A percentile compares a stretch with the other conserved stretches of the same genome.
Conservation (phyloP, 2,797 vertebrate species). For the Ambastaia sidthimunki region DNA sequence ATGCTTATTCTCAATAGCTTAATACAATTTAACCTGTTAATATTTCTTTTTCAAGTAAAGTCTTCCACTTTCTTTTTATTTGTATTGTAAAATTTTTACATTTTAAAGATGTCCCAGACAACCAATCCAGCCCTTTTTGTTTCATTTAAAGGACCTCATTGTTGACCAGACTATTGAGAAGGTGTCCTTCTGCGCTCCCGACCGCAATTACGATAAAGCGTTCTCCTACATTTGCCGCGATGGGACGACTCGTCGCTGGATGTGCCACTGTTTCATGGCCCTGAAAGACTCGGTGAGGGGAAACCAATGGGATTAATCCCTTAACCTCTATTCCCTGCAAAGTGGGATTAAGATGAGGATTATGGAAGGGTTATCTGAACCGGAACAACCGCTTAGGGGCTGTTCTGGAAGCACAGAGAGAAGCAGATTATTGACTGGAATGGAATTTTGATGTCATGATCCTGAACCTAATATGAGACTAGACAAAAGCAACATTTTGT, state of each 20-base stretch:
- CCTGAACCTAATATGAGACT: slow-evolving; percentile 5
- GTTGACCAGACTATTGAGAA: slow-evolving; percentile 96
- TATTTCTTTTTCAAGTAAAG: too few relatives aligned
- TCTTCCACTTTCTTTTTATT: not conserved
- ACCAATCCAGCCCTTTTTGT: not conserved
- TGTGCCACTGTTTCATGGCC: slow-evolving; percentile 95
- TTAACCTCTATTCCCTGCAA: slow-evolving; percentile 5
- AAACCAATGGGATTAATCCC: slow-evolving; percentile 55
- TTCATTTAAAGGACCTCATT: slow-evolving; percentile 84
- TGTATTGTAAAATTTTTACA: not conserved
- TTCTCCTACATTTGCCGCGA: slow-evolving; percentile 95
- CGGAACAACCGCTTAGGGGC: slow-evolving; percentile 25
- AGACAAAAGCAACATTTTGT: slow-evolving; percentile 10
- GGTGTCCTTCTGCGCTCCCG: slow-evolving; percentile 92
- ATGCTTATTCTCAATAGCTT: too few relatives aligned
- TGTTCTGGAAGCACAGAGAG: slow-evolving; percentile 21
- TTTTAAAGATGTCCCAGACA: not conserved
- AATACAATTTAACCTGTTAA: too few relatives aligned
- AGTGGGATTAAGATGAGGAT: slow-evolving; percentile 49
- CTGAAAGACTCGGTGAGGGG: slow-evolving; percentile 90
- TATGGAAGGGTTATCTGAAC: slow-evolving; percentile 48
- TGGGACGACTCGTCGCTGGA: slow-evolving; percentile 93
- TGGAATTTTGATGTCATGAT: slow-evolving; percentile 23
- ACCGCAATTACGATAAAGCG: slow-evolving; percentile 93
- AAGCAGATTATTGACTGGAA: slow-evolving; percentile 34